These are phyloP conservation scores for Stenolophus ochropezus DNA, from an alignment of 2,888 invertebrate species.

Conservation along the genomic window DNA sequence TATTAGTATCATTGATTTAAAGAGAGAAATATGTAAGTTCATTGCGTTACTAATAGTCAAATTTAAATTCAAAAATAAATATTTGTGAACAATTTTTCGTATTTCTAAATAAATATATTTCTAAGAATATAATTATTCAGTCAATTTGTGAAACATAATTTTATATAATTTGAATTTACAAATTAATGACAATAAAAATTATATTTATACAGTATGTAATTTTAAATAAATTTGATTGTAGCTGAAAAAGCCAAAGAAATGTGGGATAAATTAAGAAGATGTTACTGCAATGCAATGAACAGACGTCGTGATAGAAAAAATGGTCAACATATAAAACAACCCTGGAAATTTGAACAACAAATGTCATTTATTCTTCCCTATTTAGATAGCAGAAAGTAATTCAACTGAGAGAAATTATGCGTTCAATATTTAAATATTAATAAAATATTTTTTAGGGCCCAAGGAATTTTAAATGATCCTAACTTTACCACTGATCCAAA, in stretches of 20 bases:
- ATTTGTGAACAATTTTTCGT: no score
- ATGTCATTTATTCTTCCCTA: conserved; percentile 53
- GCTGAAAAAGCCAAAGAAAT: conserved; percentile 44
- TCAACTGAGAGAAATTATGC: not conserved
- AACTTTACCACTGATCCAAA: not conserved
- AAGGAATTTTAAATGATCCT: not conserved
- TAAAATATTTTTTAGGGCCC: not conserved
- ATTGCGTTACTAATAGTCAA: no score
- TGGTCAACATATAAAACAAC: conserved; percentile 30
- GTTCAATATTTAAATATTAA: not conserved
- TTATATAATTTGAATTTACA: not conserved
- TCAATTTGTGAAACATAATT: no score
- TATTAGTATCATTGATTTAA: no score
- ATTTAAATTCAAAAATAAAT: no score
- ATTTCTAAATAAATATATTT: no score
- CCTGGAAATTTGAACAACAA: conserved; percentile 55
- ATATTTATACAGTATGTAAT: no score
- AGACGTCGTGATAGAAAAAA: conserved; percentile 30
- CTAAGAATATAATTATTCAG: no score
- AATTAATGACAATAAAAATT: not conserved
- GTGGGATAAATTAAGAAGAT: conserved; percentile 47
- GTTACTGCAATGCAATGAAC: conserved; percentile 24
- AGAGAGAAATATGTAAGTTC: no score
- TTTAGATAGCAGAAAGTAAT: conserved; percentile 39
- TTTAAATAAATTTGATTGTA: not conserved